Conservation (phyloP, 64 coral and sea anemone genomes). For the Acropora tenuis region DNA sequence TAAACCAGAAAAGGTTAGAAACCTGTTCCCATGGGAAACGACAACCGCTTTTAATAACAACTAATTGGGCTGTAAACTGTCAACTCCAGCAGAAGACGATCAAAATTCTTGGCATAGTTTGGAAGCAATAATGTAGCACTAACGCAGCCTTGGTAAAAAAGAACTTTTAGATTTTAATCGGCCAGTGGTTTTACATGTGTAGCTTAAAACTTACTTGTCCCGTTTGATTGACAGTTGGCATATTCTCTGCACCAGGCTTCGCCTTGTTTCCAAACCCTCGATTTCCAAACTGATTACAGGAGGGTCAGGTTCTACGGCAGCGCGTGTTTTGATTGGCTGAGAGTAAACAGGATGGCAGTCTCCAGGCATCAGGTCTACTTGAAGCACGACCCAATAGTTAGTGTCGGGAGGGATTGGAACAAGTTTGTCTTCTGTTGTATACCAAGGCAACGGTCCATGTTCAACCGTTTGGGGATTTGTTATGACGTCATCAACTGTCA, state of each 20-base stretch:
- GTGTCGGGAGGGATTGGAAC: conserved; percentile 34
- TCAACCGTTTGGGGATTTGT: conserved; percentile 29
- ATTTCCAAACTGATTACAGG: conserved; percentile 66
- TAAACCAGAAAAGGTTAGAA: too few relatives aligned
- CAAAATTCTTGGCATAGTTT: too few relatives aligned
- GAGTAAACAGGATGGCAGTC: conserved; percentile 62
- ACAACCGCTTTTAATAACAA: too few relatives aligned
- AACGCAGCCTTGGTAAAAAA: too few relatives aligned
- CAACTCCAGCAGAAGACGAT: too few relatives aligned
- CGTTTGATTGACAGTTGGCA: conserved; percentile 68
- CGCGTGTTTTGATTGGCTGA: conserved; percentile 75
- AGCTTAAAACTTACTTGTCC: conserved; percentile 56
- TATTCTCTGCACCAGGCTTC: conserved; percentile 59
- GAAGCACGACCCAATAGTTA: conserved; percentile 79
- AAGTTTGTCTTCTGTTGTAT: conserved; percentile 70
- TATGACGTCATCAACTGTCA: conserved; percentile 27
- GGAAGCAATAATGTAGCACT: too few relatives aligned
- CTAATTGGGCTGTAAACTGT: too few relatives aligned
- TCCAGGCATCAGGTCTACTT: conserved; percentile 66
- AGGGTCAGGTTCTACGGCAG: conserved; percentile 72
- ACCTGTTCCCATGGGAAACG: too few relatives aligned
- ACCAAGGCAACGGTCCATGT: conserved; percentile 64
- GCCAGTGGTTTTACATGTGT: too few relatives aligned
- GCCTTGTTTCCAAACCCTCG: conserved; percentile 64
- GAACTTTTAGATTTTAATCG: too few relatives aligned